Percentiles rank a stretch among this genome's conserved stretches.
Conservation (phyloP, 1,140 invertebrate species). For the Euwallacea fornicatus region DNA sequence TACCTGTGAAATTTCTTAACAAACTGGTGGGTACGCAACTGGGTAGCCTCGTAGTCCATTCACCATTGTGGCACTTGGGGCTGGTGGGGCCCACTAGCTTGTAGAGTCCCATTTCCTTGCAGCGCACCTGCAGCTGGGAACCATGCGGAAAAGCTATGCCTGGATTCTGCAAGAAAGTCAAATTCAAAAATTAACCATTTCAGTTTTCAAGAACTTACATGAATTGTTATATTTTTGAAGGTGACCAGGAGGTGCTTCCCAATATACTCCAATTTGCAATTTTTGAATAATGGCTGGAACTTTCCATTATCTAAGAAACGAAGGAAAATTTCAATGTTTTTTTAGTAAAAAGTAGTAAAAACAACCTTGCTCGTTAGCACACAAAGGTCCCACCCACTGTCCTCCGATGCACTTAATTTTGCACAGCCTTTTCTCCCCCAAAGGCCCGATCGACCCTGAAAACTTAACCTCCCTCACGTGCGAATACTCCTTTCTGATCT, state of each 20-base stretch:
- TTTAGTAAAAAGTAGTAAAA: too few species aligned
- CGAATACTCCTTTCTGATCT: constrained; percentile 47
- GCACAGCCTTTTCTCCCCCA: constrained; percentile 69
- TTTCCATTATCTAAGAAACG: constrained; percentile 50
- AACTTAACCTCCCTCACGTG: constrained; percentile 64
- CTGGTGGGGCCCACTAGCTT: constrained; percentile 71
- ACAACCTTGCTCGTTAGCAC: constrained; percentile 59
- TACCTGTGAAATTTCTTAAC: constrained; percentile 82
- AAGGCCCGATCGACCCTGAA: constrained; percentile 66
- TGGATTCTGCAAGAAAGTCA: constrained; percentile 39
- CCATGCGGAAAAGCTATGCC: constrained; percentile 63
- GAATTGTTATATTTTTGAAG: constrained; percentile 59
- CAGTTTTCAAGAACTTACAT: constrained; percentile 45
- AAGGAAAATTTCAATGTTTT: neutral
- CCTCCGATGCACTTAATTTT: constrained; percentile 81
- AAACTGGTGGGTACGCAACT: constrained; percentile 79
- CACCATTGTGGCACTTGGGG: constrained; percentile 75
- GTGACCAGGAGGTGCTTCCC: constrained; percentile 59
- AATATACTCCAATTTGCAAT: constrained; percentile 61
- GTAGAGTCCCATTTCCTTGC: constrained; percentile 78
- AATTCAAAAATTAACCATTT: too few species aligned
- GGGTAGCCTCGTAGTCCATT: constrained; percentile 73
- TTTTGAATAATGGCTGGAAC: constrained; percentile 63
- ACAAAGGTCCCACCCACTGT: constrained; percentile 77
- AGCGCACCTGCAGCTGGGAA: constrained; percentile 71